A percentile compares a stretch with the other conserved stretches of the same genome.
These are phyloP conservation scores for Drosophila phalerata DNA, from an alignment of 2,888 invertebrate species.

Conservation along the genomic window DNA sequence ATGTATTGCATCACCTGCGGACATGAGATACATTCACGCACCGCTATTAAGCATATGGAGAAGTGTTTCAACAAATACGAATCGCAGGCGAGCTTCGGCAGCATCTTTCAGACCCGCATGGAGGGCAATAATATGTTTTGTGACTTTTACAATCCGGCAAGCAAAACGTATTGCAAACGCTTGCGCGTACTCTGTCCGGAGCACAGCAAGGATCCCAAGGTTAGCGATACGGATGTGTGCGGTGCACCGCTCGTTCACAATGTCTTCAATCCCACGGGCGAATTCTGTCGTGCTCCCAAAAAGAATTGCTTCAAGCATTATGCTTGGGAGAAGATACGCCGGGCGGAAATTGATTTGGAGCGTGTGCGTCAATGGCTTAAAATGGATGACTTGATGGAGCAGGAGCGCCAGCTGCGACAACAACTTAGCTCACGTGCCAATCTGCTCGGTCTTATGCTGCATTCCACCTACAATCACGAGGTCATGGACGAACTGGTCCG, in stretches of 20 bases:
- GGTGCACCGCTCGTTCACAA: constrained; percentile 95
- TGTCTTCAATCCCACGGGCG: constrained; percentile 93
- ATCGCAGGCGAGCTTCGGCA: constrained; percentile 98
- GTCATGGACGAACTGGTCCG: constrained; percentile 90
- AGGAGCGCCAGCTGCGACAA: constrained; percentile 94
- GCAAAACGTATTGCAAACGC: constrained; percentile 97
- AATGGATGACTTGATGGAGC: constrained; percentile 96
- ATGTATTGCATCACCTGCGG: constrained; percentile 99
- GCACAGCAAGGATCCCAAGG: constrained; percentile 97
- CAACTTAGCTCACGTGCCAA: constrained; percentile 93
- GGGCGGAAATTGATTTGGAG: constrained; percentile 98
- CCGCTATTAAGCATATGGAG: constrained; percentile 98
- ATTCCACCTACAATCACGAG: constrained; percentile 98
- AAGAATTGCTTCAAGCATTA: constrained; percentile 96
- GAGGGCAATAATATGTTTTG: constrained; percentile 99
- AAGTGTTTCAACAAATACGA: constrained; percentile 99
- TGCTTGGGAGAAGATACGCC: constrained; percentile 97
- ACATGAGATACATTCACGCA: constrained; percentile 96
- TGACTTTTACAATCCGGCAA: constrained; percentile 95
- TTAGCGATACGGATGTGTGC: constrained; percentile 95
- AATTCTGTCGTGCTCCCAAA: constrained; percentile 94
- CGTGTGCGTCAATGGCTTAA: constrained; percentile 96
- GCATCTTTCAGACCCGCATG: constrained; percentile 96
- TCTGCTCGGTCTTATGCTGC: constrained; percentile 96
- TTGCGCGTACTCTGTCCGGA: constrained; percentile 98